Evolutionary conservation across 2,888 invertebrate genomes (phyloP).

Genomic region (Odontocolon sp.): DNA sequence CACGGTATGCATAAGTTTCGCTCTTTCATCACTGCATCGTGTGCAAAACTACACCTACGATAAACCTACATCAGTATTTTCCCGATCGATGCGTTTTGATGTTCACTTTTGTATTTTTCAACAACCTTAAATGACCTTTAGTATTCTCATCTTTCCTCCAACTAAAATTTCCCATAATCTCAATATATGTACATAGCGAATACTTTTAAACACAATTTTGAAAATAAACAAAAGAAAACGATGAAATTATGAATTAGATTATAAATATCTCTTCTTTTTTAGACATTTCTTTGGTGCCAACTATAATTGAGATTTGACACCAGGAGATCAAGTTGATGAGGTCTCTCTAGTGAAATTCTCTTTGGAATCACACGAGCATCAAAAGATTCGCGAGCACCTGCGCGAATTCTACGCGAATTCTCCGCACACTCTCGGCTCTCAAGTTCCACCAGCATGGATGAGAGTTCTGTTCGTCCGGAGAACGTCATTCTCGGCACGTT

Average conservation of each 20-base stretch:
- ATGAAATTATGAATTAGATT: too few relatives aligned
- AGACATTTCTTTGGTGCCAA: too few relatives aligned
- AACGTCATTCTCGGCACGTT: conserved; percentile 75
- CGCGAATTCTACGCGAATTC: conserved; percentile 53
- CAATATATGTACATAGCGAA: too few relatives aligned
- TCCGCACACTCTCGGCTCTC: conserved; percentile 8
- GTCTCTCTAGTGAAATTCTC: conserved; percentile 15
- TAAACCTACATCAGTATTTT: conserved; percentile 30
- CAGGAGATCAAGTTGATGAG: conserved; percentile 1
- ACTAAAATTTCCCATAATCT: too few relatives aligned
- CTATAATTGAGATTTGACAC: too few relatives aligned
- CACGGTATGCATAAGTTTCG: conserved; percentile 79
- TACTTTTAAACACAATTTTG: too few relatives aligned
- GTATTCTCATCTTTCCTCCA: too few relatives aligned
- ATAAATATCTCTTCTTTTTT: not conserved
- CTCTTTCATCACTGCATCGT: conserved; percentile 76
- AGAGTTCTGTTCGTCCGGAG: conserved; percentile 22
- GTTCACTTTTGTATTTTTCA: not conserved
- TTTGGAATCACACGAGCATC: not conserved
- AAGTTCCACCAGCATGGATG: conserved; percentile 22
- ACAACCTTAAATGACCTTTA: too few relatives aligned
- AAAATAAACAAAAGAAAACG: too few relatives aligned
- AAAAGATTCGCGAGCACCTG: conserved; percentile 48
- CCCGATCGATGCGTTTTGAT: not conserved
- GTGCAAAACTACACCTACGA: conserved; percentile 2